phyloP scores from a whole-genome alignment of 2,113 vertebrate genomes.

The Bolborhynchus lineola region DNA sequence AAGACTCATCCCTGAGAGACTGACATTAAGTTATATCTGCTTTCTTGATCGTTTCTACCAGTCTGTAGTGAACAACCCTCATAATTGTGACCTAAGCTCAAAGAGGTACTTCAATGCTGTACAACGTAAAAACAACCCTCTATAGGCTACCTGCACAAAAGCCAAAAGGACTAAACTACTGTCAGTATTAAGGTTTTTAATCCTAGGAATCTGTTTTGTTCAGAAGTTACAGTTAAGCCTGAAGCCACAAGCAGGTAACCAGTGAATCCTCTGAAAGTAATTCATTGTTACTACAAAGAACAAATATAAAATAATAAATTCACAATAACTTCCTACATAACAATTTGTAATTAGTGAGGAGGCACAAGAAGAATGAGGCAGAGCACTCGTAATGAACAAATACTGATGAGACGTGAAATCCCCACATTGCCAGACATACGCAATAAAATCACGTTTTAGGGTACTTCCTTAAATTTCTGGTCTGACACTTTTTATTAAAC shows the following conservation, averaged over 20 bases:
- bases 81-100: not conserved
- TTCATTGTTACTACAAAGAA: not conserved
- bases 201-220: not conserved
- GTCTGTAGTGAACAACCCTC: not conserved
- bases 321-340: not conserved
- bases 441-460: slow-evolving; percentile 9
- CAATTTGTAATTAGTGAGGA: not conserved
- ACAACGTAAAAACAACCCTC: not conserved
- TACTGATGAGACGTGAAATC: slow-evolving; percentile 13
- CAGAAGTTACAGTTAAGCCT: not conserved
- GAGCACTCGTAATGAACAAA: not conserved
- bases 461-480: not conserved
- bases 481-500: not conserved
- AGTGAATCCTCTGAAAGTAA: not conserved
- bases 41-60: not conserved
- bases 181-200: not conserved
- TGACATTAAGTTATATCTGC: not conserved
- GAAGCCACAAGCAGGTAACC: not conserved
- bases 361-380: not conserved
- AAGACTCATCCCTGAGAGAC: not conserved
- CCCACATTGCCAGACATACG: not conserved
- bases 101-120: not conserved
- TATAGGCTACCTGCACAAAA: not conserved
- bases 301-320: not conserved
- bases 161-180: not conserved